Evolutionary conservation across 2,888 invertebrate species (phyloP).

Genomic region (Mesochorus sp.): DNA sequence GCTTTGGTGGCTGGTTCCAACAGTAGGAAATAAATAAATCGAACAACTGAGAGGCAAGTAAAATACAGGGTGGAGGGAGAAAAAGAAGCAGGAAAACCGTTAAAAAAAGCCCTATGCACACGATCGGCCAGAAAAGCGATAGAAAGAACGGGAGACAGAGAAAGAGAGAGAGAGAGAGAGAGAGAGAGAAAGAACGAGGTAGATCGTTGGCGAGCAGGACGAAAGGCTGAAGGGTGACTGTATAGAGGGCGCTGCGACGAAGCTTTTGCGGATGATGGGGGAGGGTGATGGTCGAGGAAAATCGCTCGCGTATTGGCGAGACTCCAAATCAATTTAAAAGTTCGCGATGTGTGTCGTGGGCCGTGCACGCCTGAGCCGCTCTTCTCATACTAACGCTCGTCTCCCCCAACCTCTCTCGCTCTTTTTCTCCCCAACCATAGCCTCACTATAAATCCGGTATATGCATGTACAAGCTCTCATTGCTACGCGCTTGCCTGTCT

Average conservation of each 20-base stretch:
- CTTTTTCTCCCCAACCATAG: slow-evolving; percentile 29
- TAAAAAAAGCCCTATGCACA: slow-evolving; percentile 35
- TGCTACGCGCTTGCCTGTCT: slow-evolving; percentile 57
- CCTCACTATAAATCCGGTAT: neutral
- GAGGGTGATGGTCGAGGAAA: slow-evolving; percentile 67
- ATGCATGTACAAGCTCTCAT: slow-evolving; percentile 27
- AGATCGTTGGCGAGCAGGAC: slow-evolving; percentile 54
- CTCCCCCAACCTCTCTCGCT: slow-evolving; percentile 22
- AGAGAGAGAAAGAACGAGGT: slow-evolving; percentile 31
- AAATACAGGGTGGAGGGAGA: slow-evolving; percentile 33
- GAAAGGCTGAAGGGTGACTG: slow-evolving; percentile 55
- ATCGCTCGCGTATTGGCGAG: slow-evolving; percentile 77
- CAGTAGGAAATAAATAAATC: slow-evolving; percentile 61
- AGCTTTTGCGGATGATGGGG: slow-evolving; percentile 55
- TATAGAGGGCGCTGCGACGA: slow-evolving; percentile 60
- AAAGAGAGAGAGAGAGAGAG: slow-evolving; percentile 44
- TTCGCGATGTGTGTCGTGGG: slow-evolving; percentile 68
- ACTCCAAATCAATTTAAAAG: slow-evolving; percentile 81
- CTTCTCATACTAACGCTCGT: slow-evolving; percentile 19
- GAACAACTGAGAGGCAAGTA: slow-evolving; percentile 60
- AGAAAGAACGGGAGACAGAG: slow-evolving; percentile 28
- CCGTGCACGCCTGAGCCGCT: slow-evolving; percentile 37
- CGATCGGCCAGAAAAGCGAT: slow-evolving; percentile 43
- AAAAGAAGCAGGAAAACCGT: slow-evolving; percentile 18
- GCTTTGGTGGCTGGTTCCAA: slow-evolving; percentile 61